Evolutionary conservation across 2,888 invertebrate genomes (phyloP).

Genomic region (Hirtodrosophila cameraria): DNA sequence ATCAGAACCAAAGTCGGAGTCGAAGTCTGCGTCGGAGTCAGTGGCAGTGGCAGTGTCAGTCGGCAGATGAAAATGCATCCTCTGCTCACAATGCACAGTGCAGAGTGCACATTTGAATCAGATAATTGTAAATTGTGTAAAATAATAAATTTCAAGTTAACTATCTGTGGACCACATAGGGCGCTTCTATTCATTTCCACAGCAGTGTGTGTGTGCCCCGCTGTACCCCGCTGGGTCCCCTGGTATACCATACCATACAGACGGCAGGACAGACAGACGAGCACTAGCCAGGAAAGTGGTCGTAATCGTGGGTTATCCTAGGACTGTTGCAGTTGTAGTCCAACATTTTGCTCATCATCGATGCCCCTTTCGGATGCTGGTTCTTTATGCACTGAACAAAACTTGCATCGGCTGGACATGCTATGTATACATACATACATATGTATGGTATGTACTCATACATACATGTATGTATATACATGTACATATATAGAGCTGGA

Average conservation of each 20-base stretch:
- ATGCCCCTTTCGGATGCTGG: slow-evolving; percentile 31
- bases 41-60: slow-evolving; percentile 19
- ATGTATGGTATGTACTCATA: not conserved
- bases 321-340: slow-evolving; percentile 47
- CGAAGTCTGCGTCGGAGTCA: not conserved
- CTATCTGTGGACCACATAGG: slow-evolving; percentile 75
- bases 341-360: slow-evolving; percentile 41
- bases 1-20: not conserved
- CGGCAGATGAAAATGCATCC: slow-evolving; percentile 56
- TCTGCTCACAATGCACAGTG: slow-evolving; percentile 12
- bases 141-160: slow-evolving; percentile 80
- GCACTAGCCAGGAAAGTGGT: slow-evolving; percentile 1
- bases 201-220: slow-evolving; percentile 20
- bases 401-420: slow-evolving; percentile 33
- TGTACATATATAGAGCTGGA: slow-evolving; percentile 13
- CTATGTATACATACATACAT: not conserved
- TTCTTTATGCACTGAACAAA: slow-evolving; percentile 38
- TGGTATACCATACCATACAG: slow-evolving; percentile 2
- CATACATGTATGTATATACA: not conserved
- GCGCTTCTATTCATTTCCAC: slow-evolving; percentile 53
- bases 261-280: not conserved
- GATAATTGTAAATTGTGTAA: slow-evolving; percentile 80
- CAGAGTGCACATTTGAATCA: slow-evolving; percentile 72
- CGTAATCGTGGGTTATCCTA: slow-evolving; percentile 25
- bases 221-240: slow-evolving; percentile 15